phyloP scores from a whole-genome alignment of 1,140 invertebrate species.

The Marisa cornuarietis region DNA sequence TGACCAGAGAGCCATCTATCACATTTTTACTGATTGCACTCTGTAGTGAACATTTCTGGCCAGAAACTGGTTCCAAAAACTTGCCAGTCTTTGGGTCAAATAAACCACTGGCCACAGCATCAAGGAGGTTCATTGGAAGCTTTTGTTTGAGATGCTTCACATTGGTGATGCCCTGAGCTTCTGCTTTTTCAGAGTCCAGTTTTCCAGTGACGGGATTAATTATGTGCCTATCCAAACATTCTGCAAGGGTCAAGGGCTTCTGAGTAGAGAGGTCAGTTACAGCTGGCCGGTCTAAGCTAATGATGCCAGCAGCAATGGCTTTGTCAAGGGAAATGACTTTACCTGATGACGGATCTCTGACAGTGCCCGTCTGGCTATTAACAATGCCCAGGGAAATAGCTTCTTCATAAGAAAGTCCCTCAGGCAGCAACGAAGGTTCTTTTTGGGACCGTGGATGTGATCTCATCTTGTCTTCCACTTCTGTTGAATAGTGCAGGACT shows the following conservation, averaged over 20 bases:
- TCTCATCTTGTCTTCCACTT: slow-evolving; percentile 39
- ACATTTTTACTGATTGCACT: slow-evolving; percentile 82
- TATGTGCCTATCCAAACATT: slow-evolving; percentile 62
- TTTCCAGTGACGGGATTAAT: slow-evolving; percentile 63
- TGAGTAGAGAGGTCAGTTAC: slow-evolving; percentile 49
- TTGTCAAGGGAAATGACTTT: slow-evolving; percentile 81
- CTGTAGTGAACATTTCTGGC: slow-evolving; percentile 78
- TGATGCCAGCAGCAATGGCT: slow-evolving; percentile 80
- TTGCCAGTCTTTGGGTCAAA: slow-evolving; percentile 82
- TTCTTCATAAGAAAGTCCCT: slow-evolving; percentile 54
- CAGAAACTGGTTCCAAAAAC: slow-evolving; percentile 82
- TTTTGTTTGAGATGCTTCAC: slow-evolving; percentile 29
- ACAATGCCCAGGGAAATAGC: slow-evolving; percentile 77
- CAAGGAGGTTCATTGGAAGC: slow-evolving; percentile 72
- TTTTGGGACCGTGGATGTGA: not conserved
- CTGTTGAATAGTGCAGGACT: slow-evolving; percentile 55
- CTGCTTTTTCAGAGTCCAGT: slow-evolving; percentile 59
- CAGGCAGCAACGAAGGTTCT: slow-evolving; percentile 17
- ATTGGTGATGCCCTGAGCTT: slow-evolving; percentile 69
- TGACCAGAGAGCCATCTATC: slow-evolving; percentile 82
- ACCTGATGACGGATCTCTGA: slow-evolving; percentile 83
- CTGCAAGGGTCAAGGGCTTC: slow-evolving; percentile 52
- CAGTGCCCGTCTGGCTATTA: slow-evolving; percentile 77
- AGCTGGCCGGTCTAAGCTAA: slow-evolving; percentile 73
- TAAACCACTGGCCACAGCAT: slow-evolving; percentile 83